Base-by-base conservation (phyloP, 2,888 invertebrate species). In the Luperina testacea region DNA sequence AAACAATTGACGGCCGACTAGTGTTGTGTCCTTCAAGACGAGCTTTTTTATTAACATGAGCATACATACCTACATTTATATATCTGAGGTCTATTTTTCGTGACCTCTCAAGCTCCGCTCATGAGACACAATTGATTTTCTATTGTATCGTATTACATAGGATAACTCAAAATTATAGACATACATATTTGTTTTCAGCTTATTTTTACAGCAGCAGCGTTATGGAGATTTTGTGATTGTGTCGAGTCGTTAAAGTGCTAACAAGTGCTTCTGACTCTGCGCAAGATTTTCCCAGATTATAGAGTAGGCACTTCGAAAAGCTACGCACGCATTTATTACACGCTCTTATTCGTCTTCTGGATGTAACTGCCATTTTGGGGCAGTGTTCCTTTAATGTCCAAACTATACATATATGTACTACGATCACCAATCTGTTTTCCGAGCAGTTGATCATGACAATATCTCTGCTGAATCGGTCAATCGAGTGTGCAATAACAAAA, bases 1-100 rank as follows among this genome's bases (percentile, higher is more conserved):
- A 90, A 91, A 88, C 88, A 88, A 88, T 88, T 83, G 78, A 68
- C 73, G 79, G 80, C 48, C 61, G 71, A 78, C 89, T 88, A 84
- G 81, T 89, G 84, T 69, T 69, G 73, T 76, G 82, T 80, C 81
- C 84, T 89, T 88, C 82, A 72, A 70, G 59, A 79, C 65, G 13
- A 68, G 61, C 38, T 79, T 76, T 72, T 59, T 78, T 81, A 77
- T 82, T 68, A 65, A 71, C 57, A 81, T 57, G 53, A n/a, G 45
- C 27, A 53, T 38, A 51, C 27, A 24, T 53, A 63, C 9, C 17
- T 3, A 63, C 5, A 20, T 65, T 42, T 38, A 38, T 57, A 17
- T 27, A 51, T 42, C 38, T 17, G 42, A 61, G 9, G 15, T 45
- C 32, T 61, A 38, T 38, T 64, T 81, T 57, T 27, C 17, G 17